A percentile compares a stretch with the other conserved stretches of the same genome.
Evolutionary conservation across 2,888 invertebrate genomes (phyloP).

Genomic region (Mythimna albipuncta): DNA sequence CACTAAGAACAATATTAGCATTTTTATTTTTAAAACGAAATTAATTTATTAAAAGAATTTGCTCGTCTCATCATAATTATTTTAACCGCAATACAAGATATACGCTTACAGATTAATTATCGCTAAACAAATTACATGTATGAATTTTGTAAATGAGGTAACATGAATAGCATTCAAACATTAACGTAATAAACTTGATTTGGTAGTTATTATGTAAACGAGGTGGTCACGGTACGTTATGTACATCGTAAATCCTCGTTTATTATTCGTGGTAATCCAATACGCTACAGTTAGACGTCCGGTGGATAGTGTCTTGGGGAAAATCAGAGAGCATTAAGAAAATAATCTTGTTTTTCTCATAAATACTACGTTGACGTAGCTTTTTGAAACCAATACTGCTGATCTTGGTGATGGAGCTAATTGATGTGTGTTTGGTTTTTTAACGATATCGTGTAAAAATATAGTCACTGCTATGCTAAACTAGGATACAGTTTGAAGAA

Average conservation of each 20-base stretch:
- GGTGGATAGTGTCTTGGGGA: constrained; percentile 69
- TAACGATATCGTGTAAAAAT: not conserved
- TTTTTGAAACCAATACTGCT: constrained; percentile 46
- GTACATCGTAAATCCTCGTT: constrained; percentile 75
- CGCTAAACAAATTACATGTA: constrained; percentile 42
- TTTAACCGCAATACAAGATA: constrained; percentile 20
- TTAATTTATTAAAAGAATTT: not conserved
- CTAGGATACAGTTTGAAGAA: too few relatives aligned
- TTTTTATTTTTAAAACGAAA: not conserved
- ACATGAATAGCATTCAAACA: constrained; percentile 49
- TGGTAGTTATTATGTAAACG: constrained; percentile 72
- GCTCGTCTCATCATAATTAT: constrained; percentile 2
- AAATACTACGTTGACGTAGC: constrained; percentile 8
- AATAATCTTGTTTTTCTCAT: constrained; percentile 47
- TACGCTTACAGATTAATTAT: constrained; percentile 29
- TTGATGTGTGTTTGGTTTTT: constrained; percentile 7
- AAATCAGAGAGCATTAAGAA: constrained; percentile 70
- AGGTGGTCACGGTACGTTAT: constrained; percentile 67
- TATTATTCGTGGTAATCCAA: constrained; percentile 86
- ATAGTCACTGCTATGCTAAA: not conserved
- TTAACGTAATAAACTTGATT: constrained; percentile 64
- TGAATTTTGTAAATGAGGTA: constrained; percentile 51
- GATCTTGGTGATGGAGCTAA: constrained; percentile 24
- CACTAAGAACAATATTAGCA: not conserved
- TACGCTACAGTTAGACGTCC: constrained; percentile 76